Evolutionary conservation across 2,113 vertebrate species (phyloP), one percentile per base, ranked within the genome.

Genomic region (Pangasianodon gigas): DNA sequence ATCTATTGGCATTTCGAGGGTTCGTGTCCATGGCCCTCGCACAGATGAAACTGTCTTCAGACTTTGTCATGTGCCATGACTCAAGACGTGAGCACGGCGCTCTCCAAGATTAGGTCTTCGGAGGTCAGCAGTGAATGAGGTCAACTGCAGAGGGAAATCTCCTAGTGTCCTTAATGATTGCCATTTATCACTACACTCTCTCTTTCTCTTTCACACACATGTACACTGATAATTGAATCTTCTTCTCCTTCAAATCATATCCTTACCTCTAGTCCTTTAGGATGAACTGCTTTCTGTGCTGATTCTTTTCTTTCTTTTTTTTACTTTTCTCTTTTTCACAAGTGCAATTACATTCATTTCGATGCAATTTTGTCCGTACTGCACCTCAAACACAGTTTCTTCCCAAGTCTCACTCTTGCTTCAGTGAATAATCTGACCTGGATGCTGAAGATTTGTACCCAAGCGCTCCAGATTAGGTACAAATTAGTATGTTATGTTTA

Each of bases 71-170:
- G 77, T 71, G 75, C 84, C 16, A 41, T 58, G 86, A 74, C 29
- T 69, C 4, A 37, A 85, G 83, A 80, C 71, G 77, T 44, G 37
- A 62, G 71, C 26, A 69, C 19, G 37, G 32, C n/a, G 13, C 71
- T 81, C 71, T 81, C 21, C 37, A 44, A 65, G 58, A 86, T 80
- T 6, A 44, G 71, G 88, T 60, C 74, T 82, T 62, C 44, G 29
- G 90, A 89, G 90, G 84, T 91, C 84, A 83, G 44, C 52, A 32
- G 37, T 29, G 71, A 85, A 85, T 19, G 77, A 65, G 84, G 87
- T 89, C 60, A 90, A 60, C 56, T 89, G 87, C 79, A 60, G 77
- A 90, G 51, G 85, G 69, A 90, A 80, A 84, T 86, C 79, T 90
- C 18, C 29, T 24, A 29, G 90, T 52, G 89, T 84, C 41, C 65